phyloP scores from a whole-genome alignment of 2,113 vertebrate species.

The Thunnus maccoyii region DNA sequence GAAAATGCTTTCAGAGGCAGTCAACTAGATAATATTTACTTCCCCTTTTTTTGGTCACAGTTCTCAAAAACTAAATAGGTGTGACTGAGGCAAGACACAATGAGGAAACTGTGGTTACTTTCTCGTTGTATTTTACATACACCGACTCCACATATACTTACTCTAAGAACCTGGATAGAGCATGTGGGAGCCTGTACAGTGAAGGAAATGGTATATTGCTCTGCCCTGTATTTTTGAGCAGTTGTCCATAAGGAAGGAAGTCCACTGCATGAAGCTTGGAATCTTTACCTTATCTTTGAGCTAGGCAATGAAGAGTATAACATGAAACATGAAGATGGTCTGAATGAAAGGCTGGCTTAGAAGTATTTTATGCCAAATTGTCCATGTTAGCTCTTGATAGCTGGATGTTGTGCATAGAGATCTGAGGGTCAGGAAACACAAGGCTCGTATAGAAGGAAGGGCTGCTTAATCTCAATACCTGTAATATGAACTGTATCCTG shows the following conservation, averaged over 20 bases:
- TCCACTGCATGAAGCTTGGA: slow-evolving; percentile 3
- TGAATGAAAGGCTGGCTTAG: too few species aligned
- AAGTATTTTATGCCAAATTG: too few species aligned
- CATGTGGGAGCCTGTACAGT: background rate
- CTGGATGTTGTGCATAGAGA: too few species aligned
- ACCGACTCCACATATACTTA: background rate
- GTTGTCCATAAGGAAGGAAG: background rate
- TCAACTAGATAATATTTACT: slow-evolving; percentile 17
- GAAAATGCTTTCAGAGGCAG: background rate
- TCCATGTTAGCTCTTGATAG: too few species aligned
- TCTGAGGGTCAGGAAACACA: too few species aligned
- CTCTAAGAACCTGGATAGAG: slow-evolving; percentile 16
- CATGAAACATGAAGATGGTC: too few species aligned
- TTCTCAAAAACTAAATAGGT: slow-evolving; percentile 26
- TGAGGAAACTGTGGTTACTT: slow-evolving; percentile 53
- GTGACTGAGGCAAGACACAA: background rate
- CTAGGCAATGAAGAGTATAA: too few species aligned
- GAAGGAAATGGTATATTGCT: background rate
- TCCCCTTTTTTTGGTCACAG: slow-evolving; percentile 20
- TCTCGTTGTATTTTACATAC: background rate
- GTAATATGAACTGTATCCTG: too few species aligned
- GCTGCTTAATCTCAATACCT: too few species aligned
- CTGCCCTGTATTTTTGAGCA: background rate
- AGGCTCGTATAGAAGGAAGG: too few species aligned
- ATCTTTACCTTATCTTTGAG: too few species aligned